phyloP scores from a whole-genome alignment of 23 tunicate species.

The Botrylloides violaceus region DNA sequence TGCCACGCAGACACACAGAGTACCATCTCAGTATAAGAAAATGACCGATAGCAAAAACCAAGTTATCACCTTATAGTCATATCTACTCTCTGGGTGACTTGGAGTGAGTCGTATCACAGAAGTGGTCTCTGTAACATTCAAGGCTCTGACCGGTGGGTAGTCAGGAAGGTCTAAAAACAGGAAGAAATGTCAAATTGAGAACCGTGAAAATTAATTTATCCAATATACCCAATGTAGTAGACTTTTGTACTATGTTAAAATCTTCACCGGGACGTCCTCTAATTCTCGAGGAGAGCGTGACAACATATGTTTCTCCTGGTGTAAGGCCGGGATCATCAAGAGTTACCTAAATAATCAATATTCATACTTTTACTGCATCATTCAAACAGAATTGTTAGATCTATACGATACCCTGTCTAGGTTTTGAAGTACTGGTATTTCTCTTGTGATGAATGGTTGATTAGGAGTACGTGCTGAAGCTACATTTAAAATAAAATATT shows the following conservation, averaged over 20 bases:
- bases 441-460: not conserved
- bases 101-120: not conserved
- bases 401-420: too few species aligned
- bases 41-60: too few species aligned
- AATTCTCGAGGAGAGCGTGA: conserved; percentile 6
- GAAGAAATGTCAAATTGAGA: not conserved
- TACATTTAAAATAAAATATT: not conserved
- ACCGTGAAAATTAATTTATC: not conserved
- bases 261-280: not conserved
- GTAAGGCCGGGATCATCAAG: not conserved
- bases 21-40: too few species aligned
- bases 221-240: not conserved
- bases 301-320: conserved; percentile 14
- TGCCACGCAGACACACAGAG: too few species aligned
- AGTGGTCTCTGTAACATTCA: not conserved
- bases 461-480: not conserved
- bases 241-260: not conserved
- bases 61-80: conserved; percentile 8
- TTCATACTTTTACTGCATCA: too few species aligned
- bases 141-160: not conserved
- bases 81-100: not conserved
- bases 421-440: conserved; percentile 1
- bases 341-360: not conserved
- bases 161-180: not conserved
- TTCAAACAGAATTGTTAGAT: too few species aligned